Evolutionary conservation across 2,797 vertebrate species (phyloP).

Genomic region (Buceros bicornis): DNA sequence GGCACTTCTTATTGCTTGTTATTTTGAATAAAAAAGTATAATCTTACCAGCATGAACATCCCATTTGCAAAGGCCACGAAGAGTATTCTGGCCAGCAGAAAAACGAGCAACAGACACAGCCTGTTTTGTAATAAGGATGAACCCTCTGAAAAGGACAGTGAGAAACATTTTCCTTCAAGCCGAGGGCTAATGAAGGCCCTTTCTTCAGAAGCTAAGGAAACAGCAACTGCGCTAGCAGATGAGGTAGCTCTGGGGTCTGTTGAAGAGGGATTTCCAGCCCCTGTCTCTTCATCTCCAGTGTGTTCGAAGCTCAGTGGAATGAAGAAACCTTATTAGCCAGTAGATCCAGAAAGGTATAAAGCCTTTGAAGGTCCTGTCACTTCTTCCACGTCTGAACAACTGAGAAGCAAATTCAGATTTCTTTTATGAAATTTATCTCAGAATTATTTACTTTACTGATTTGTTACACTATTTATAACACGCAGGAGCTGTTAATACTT

Average conservation of each 20-base stretch:
- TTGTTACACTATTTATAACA: neutral
- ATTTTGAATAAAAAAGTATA: neutral
- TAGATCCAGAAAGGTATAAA: neutral
- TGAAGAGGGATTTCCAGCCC: neutral
- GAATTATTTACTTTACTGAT: neutral
- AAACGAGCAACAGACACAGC: fast-evolving
- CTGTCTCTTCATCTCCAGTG: neutral
- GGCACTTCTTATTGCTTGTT: neutral
- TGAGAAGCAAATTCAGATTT: neutral
- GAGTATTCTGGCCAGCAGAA: neutral
- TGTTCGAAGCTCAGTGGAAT: neutral
- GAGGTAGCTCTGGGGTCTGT: neutral
- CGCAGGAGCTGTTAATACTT: neutral
- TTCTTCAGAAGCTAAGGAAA: neutral
- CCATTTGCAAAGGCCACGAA: neutral
- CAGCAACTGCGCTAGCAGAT: neutral
- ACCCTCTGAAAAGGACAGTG: neutral
- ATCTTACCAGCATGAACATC: neutral
- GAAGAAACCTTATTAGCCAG: neutral
- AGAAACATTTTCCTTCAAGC: neutral
- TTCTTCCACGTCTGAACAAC: neutral
- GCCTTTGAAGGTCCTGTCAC: neutral
- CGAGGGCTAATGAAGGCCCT: neutral
- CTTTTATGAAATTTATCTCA: neutral
- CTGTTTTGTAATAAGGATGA: neutral